A percentile compares a stretch with the other conserved stretches of the same genome.
phyloP scores from a whole-genome alignment of 2,113 vertebrate species.

The Oceanites oceanicus region DNA sequence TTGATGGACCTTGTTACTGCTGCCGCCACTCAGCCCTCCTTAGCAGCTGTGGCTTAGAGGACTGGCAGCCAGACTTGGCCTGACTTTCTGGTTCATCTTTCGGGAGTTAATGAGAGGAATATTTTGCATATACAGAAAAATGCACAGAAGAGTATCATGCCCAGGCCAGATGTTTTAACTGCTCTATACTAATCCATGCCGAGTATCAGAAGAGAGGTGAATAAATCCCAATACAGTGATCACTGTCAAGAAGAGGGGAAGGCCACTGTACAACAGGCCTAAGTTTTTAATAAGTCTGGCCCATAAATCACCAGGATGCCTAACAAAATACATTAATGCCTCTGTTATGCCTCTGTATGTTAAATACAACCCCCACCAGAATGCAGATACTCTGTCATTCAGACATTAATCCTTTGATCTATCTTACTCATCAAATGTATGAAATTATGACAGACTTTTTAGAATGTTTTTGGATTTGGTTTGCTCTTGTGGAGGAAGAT shows the following conservation, averaged over 20 bases:
- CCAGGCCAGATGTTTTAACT: not conserved
- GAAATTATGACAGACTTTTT: not conserved
- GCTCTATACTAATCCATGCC: not conserved
- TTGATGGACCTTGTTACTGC: not conserved
- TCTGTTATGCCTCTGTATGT: not conserved
- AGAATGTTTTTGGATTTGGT: not conserved
- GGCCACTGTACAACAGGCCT: not conserved
- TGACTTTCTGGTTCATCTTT: not conserved
- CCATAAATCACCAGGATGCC: not conserved
- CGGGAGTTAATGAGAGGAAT: not conserved
- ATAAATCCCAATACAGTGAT: not conserved
- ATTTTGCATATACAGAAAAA: not conserved
- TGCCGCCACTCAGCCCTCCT: not conserved
- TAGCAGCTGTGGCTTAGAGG: not conserved
- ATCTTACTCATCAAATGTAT: not conserved
- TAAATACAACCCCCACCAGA: not conserved
- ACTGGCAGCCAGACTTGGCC: not conserved
- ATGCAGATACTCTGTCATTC: not conserved
- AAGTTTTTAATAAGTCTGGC: not conserved
- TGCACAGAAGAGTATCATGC: not conserved
- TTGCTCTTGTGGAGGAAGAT: not conserved
- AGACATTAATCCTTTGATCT: not conserved
- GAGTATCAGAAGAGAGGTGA: not conserved
- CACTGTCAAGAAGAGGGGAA: not conserved
- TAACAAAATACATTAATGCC: not conserved